phyloP scores from a whole-genome alignment of 2,113 vertebrate species.

The Oxyruncus cristatus region DNA sequence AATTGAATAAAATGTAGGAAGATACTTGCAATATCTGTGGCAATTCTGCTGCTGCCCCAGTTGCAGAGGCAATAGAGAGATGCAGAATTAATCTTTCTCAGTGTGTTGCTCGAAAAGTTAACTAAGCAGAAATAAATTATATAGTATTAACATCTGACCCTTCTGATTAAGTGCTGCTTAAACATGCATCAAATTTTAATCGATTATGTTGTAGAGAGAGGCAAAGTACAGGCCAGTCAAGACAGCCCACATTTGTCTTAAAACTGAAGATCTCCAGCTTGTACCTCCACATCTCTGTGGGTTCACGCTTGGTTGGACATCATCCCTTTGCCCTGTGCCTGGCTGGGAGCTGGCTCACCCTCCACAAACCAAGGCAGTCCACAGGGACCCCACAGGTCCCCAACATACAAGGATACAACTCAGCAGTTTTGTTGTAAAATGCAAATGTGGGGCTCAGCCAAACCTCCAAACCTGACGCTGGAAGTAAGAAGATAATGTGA shows the following conservation, averaged over 20 bases:
- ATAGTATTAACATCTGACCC: not conserved
- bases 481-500: not conserved
- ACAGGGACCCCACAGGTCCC: not conserved
- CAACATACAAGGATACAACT: accelerated
- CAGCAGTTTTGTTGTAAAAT: not conserved
- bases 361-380: not conserved
- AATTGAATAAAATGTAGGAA: constrained; percentile 56
- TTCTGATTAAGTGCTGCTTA: constrained; percentile 21
- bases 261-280: not conserved
- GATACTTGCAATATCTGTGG: not conserved
- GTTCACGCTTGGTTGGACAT: not conserved
- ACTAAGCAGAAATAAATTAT: constrained; percentile 34
- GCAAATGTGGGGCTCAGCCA: not conserved
- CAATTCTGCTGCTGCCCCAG: not conserved
- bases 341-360: not conserved
- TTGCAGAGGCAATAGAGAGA: not conserved
- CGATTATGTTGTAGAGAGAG: accelerated
- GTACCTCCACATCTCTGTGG: accelerated
- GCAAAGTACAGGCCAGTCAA: not conserved
- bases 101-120: constrained; percentile 6
- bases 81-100: constrained; percentile 22
- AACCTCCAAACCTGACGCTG: not conserved
- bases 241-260: not conserved
- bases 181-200: not conserved
- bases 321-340: not conserved